Conservation (phyloP, 1,140 invertebrate genomes). For the Thalassaphorura encarpata region DNA sequence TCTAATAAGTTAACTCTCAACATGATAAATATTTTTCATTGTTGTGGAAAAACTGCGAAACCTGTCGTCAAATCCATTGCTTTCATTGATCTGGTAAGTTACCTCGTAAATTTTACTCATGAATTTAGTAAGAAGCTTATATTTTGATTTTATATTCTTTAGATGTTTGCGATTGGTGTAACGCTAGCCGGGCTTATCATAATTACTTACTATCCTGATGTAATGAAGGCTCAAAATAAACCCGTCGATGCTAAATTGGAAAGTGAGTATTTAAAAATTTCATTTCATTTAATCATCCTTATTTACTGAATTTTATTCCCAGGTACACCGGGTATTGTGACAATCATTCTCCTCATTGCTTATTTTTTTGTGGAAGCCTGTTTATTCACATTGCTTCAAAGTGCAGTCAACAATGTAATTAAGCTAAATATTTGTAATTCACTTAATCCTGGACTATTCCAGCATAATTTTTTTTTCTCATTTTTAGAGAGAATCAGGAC, state of each 20-base stretch:
- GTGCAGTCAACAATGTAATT: not conserved
- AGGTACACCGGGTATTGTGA: not conserved
- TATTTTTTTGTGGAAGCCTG: conserved; percentile 7
- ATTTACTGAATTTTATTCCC: not conserved
- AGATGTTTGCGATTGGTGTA: not conserved
- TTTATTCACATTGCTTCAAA: not conserved
- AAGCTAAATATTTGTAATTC: not conserved
- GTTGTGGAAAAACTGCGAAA: conserved; percentile 9
- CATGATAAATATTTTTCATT: conserved; percentile 5
- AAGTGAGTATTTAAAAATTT: not conserved
- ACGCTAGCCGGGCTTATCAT: not conserved
- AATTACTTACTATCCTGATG: not conserved
- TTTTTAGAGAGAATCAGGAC: not conserved
- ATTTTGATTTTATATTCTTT: not conserved
- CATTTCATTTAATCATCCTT: not conserved
- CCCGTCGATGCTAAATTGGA: not conserved
- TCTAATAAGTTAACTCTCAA: too few species aligned
- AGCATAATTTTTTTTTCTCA: not conserved
- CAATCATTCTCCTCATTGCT: not conserved
- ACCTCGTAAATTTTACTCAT: too few species aligned
- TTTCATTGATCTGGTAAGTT: conserved; percentile 9
- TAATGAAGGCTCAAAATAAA: not conserved
- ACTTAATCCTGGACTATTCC: not conserved
- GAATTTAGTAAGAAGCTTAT: too few species aligned
- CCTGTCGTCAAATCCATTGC: not conserved